Conservation (phyloP, 2,888 invertebrate genomes). For the Pheosia tremula region DNA sequence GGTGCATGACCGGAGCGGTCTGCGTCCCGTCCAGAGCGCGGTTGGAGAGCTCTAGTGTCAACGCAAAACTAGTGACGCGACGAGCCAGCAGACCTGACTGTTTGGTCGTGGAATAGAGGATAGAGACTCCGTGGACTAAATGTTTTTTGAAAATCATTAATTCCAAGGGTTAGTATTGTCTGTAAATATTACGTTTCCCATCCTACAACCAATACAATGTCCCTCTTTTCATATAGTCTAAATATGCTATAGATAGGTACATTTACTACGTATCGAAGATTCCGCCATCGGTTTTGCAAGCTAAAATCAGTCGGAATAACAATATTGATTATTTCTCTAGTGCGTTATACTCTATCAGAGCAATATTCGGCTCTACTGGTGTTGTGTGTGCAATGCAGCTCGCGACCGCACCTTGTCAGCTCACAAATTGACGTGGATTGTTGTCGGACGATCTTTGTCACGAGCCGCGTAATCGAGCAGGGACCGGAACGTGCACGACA, state of each 20-base stretch:
- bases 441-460: conserved; percentile 75
- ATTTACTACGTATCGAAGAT: too few species aligned
- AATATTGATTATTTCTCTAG: too few species aligned
- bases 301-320: too few species aligned
- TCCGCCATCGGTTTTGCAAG: too few species aligned
- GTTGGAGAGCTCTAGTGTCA: conserved; percentile 33
- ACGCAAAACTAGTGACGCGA: conserved; percentile 53
- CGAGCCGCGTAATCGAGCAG: conserved; percentile 45
- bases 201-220: too few species aligned
- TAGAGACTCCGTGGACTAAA: conserved; percentile 33
- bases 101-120: conserved; percentile 37
- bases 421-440: conserved; percentile 79
- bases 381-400: conserved; percentile 34
- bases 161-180: too few species aligned
- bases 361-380: conserved; percentile 27
- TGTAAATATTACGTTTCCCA: too few species aligned
- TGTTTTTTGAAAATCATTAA: too few species aligned
- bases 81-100: conserved; percentile 41
- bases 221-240: too few species aligned
- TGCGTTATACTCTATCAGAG: neutral
- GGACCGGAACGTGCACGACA: conserved; percentile 15
- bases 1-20: conserved; percentile 9
- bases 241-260: too few species aligned
- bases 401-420: conserved; percentile 78
- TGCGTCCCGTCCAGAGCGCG: conserved; percentile 17